These are phyloP conservation scores for Manis pentadactyla DNA, from an alignment of 2,797 vertebrate genomes.

Conservation along the genomic window DNA sequence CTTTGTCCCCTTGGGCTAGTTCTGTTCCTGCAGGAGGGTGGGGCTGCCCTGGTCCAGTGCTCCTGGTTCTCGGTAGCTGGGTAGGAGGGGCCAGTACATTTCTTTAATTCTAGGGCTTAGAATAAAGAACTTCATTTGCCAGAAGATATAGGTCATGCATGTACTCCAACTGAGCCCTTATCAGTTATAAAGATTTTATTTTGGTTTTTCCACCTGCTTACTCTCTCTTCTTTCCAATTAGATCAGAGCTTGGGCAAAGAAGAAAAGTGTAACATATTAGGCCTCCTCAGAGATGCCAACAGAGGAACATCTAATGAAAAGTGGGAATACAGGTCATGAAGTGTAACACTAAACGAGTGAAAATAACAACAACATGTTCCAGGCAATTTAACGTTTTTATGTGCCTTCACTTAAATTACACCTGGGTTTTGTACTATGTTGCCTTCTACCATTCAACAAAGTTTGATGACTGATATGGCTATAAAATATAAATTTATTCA, in stretches of 20 bases:
- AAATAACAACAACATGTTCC: background rate
- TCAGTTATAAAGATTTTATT: background rate
- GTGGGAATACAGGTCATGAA: background rate
- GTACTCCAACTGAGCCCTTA: background rate
- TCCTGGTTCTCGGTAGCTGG: background rate
- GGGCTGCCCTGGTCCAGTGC: background rate
- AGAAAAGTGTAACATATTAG: background rate
- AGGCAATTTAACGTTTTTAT: conserved; percentile 19
- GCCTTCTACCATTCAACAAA: conserved; percentile 2
- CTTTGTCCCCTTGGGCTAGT: background rate
- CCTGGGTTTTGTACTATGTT: conserved; percentile 10
- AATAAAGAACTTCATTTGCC: background rate
- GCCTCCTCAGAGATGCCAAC: background rate
- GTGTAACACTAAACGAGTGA: background rate
- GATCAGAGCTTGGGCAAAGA: background rate
- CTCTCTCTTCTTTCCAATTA: background rate
- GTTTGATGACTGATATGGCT: background rate
- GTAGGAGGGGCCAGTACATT: background rate
- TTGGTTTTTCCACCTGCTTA: background rate
- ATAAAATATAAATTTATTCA: conserved; percentile 13
- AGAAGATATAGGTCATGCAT: background rate
- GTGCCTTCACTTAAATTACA: conserved; percentile 13
- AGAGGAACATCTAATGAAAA: background rate
- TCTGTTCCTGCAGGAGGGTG: background rate
- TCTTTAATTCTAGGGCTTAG: background rate